Evolutionary conservation across 2,888 invertebrate species (phyloP), one percentile per base, ranked within the genome.

Genomic region (Stenotaenia linearis): DNA sequence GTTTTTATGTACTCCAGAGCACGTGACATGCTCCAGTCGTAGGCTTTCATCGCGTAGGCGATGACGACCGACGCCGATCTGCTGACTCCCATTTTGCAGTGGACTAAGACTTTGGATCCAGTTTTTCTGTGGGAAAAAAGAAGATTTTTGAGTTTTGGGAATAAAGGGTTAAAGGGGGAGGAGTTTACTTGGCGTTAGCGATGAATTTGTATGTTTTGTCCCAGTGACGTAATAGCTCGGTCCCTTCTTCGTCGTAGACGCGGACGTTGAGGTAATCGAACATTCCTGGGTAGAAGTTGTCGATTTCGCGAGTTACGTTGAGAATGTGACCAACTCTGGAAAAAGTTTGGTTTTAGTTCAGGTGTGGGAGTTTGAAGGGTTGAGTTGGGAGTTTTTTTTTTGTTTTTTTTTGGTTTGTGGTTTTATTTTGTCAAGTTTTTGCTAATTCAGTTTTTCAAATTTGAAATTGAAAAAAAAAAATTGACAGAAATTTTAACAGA

Each of bases 61-160:
- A 98, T 96, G 81, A 98, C 98, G 30, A 98, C 98, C 1, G 97
- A 97, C 5, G 98, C 98, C 28, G 98, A 98, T 82, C 98, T 90
- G 86, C 97, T 98, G 81, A 99, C 95, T 28, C 99, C 99, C 97
- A 98, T 98, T 89, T 98, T 98, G 87, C 99, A 99, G 87, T 99
- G 98, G 78, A 99, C 98, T 84, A 99, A 89, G 80, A 97, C 97
- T 88, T 96, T 96, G 80, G 95, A 95, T 79, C 95, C 95, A 84
- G 93, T 92, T 84, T 93, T 92, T 86, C 91, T 92, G 82, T 1
- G 10, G 5, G 9, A 18, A 45, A 45, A 40, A 40, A 6, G 10
- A 4, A n/a, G 25, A 15, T 25, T 25, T 25, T 69, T 12, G 3
- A 28, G n/a, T 4, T 69, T n/a, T n/a, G n/a, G n/a, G n/a, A 4